phyloP scores from a whole-genome alignment of 2,797 vertebrate genomes.

The Microctenopoma steveboyesi region DNA sequence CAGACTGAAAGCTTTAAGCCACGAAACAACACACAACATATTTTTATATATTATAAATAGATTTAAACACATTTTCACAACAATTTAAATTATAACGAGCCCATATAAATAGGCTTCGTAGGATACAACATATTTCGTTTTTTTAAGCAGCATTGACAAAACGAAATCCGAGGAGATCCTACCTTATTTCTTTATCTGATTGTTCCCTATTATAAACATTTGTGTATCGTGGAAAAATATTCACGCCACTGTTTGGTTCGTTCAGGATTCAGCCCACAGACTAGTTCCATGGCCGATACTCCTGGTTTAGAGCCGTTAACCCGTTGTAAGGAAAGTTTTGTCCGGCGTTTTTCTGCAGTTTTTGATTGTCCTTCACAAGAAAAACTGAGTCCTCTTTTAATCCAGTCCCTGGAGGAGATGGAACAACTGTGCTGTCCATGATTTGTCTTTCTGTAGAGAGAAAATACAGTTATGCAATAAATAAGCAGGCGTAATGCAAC shows the following conservation, averaged over 20 bases:
- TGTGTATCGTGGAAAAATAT: not conserved
- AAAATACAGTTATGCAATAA: not conserved
- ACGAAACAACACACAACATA: slow-evolving; percentile 63
- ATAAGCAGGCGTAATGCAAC: not conserved
- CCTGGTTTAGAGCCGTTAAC: slow-evolving; percentile 67
- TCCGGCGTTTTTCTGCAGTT: slow-evolving; percentile 54
- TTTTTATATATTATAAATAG: slow-evolving; percentile 64
- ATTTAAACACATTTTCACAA: slow-evolving; percentile 39
- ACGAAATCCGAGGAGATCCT: slow-evolving; percentile 4
- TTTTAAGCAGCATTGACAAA: slow-evolving; percentile 36
- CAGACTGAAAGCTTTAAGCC: slow-evolving; percentile 59
- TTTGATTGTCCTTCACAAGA: slow-evolving; percentile 55
- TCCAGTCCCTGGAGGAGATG: slow-evolving; percentile 46
- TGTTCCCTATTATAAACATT: not conserved
- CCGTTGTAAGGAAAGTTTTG: slow-evolving; percentile 66
- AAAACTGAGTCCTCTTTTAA: slow-evolving; percentile 48
- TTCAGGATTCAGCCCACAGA: not conserved
- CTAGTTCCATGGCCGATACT: slow-evolving; percentile 86
- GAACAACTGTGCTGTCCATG: slow-evolving; percentile 60
- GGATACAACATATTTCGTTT: slow-evolving; percentile 12
- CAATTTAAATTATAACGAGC: slow-evolving; percentile 43
- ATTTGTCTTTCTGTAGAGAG: slow-evolving; percentile 61
- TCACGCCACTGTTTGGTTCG: not conserved
- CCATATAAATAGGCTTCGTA: slow-evolving; percentile 39
- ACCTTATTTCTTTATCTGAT: not conserved